Conservation (phyloP, 2,888 invertebrate genomes). For the Caenorhabditis sp. region DNA sequence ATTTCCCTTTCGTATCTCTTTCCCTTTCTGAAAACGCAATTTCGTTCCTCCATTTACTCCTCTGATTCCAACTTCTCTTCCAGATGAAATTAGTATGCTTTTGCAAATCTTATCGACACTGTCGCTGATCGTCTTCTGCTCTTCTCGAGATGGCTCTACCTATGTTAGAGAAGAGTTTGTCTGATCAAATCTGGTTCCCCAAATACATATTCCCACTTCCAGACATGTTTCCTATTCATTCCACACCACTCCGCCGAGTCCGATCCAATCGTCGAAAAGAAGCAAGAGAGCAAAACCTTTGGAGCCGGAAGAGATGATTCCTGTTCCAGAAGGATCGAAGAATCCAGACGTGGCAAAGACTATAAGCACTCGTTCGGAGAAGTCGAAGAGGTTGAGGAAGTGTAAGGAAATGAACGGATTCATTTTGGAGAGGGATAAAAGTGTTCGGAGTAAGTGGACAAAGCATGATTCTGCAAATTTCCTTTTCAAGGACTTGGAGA, state of each 20-base stretch:
- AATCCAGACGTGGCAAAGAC: constrained; percentile 27
- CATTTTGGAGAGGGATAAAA: constrained; percentile 23
- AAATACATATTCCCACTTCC: no score
- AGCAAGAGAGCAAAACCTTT: constrained; percentile 22
- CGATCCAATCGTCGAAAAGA: background rate
- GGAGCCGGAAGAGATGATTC: constrained; percentile 33
- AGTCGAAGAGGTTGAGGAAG: constrained; percentile 2
- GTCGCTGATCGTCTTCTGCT: constrained; percentile 18
- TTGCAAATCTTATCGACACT: constrained; percentile 9
- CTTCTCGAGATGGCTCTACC: constrained; percentile 5
- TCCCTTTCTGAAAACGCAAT: no score
- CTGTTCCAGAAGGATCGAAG: constrained; percentile 28
- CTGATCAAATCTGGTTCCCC: no score
- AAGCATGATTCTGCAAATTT: background rate
- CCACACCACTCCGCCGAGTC: background rate
- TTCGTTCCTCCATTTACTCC: background rate
- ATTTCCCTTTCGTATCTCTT: no score
- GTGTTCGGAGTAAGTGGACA: constrained; percentile 17
- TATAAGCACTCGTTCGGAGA: constrained; percentile 6
- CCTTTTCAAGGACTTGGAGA: constrained; percentile 35
- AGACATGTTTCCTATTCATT: background rate
- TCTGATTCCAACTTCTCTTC: background rate
- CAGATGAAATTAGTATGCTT: background rate
- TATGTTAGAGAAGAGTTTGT: constrained; percentile 18
- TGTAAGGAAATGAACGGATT: constrained; percentile 26